phyloP scores from a whole-genome alignment of 2,113 vertebrate species.

The Lontra canadensis region DNA sequence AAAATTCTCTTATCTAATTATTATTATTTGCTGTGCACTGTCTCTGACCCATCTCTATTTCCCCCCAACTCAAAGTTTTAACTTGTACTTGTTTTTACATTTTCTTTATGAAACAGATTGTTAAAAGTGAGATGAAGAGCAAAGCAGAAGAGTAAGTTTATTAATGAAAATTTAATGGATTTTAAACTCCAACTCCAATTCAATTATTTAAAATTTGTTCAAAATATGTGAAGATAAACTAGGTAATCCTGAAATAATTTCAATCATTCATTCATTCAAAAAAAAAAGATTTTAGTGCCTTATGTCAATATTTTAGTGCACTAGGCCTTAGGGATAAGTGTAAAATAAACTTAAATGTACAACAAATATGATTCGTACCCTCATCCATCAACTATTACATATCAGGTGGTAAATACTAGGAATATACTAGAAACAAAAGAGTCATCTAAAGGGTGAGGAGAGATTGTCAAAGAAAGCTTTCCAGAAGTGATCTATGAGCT shows the following conservation, averaged over 20 bases:
- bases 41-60: background rate
- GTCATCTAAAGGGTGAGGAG: background rate
- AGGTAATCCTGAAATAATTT: background rate
- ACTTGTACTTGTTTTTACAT: background rate
- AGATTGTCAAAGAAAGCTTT: background rate
- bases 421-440: background rate
- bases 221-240: background rate
- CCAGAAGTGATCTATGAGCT: background rate
- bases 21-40: background rate
- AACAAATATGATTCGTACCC: background rate
- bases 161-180: background rate
- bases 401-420: background rate
- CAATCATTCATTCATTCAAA: background rate
- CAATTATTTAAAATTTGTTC: background rate
- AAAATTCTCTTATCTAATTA: background rate
- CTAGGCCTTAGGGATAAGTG: background rate
- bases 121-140: constrained; percentile 11
- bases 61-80: background rate
- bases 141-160: background rate
- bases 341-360: background rate
- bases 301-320: background rate
- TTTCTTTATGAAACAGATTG: background rate
- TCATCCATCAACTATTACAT: background rate
- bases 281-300: background rate
- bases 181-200: background rate